Conservation (phyloP, 2,888 invertebrate genomes). For the Eristalinus aeneus region DNA sequence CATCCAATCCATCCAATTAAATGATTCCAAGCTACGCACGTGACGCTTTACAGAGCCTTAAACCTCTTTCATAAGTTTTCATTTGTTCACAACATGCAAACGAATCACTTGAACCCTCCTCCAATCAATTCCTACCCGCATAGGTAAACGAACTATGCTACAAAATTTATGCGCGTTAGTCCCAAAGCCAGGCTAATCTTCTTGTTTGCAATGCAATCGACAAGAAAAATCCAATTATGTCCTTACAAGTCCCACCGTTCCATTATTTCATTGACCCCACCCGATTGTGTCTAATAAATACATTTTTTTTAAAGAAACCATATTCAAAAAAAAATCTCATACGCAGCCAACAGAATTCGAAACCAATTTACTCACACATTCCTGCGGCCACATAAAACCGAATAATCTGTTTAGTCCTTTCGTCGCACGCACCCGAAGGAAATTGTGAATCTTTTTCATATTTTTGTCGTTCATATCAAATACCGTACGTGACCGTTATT, state of each 20-base stretch:
- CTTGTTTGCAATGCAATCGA: background rate
- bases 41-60: no score
- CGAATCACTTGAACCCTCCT: background rate
- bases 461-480: conserved; percentile 51
- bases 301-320: conserved; percentile 1
- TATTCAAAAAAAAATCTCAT: conserved; percentile 26
- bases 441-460: conserved; percentile 45
- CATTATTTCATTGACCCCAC: background rate
- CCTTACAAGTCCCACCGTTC: background rate
- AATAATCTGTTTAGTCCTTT: conserved; percentile 70
- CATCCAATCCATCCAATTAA: no score
- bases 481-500: conserved; percentile 69
- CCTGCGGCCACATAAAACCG: conserved; percentile 61
- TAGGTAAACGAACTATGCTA: background rate
- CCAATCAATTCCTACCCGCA: background rate
- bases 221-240: background rate
- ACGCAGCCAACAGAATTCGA: conserved; percentile 11
- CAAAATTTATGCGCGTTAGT: background rate
- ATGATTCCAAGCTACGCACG: no score
- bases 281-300: background rate
- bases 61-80: no score
- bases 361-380: conserved; percentile 54
- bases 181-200: background rate
- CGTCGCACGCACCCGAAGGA: conserved; percentile 34
- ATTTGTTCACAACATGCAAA: no score